Conservation (phyloP, 2,797 vertebrate species). For the Hoplostethus atlanticus region DNA sequence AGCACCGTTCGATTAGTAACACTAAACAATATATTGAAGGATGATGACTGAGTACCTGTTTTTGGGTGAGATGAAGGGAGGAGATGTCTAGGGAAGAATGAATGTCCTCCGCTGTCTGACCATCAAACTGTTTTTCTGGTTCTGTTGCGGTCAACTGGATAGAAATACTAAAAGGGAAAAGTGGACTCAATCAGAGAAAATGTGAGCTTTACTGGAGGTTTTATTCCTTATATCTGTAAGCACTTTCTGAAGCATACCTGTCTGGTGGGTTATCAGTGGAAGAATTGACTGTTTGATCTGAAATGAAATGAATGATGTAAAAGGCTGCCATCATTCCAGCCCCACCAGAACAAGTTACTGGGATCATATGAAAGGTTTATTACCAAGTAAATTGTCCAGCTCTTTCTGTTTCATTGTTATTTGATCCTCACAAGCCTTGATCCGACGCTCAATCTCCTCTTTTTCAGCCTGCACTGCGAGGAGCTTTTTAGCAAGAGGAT, state of each 20-base stretch:
- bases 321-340: conserved; percentile 23
- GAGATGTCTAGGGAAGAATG: conserved; percentile 47
- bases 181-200: conserved; percentile 17
- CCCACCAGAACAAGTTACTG: not conserved
- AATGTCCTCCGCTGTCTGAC: conserved; percentile 23
- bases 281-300: conserved; percentile 37
- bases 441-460: conserved; percentile 74
- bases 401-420: conserved; percentile 76
- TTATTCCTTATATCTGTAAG: conserved; percentile 4
- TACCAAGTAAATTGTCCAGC: conserved; percentile 74
- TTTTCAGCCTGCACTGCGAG: conserved; percentile 74
- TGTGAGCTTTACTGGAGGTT: not conserved
- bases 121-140: conserved; percentile 38
- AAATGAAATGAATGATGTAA: conserved; percentile 28
- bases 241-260: conserved; percentile 60
- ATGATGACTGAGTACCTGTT: conserved; percentile 36
- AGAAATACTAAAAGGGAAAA: conserved; percentile 45
- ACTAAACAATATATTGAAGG: not conserved
- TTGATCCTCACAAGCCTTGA: conserved; percentile 74
- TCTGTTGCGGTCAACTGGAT: conserved; percentile 40
- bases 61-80: conserved; percentile 52
- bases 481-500: conserved; percentile 77
- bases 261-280: conserved; percentile 50
- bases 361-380: conserved; percentile 25
- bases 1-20: not conserved